Base-by-base conservation (phyloP, 2,113 vertebrate species). In the Picathartes gymnocephalus region DNA sequence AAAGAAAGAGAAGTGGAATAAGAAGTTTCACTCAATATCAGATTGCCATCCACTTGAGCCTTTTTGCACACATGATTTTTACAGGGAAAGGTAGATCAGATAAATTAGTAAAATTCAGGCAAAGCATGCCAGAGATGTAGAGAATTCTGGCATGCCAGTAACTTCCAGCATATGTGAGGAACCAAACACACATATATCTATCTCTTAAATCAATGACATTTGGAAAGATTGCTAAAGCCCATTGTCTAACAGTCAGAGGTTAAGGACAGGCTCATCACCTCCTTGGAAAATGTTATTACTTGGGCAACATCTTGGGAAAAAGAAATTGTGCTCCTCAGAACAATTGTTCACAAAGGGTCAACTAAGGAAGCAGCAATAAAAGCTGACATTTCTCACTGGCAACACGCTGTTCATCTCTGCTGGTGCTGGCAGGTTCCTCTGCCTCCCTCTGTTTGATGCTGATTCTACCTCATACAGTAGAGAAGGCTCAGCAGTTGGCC, bases 301-400 rank as follows among this genome's bases (percentile, higher is more conserved):
- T 6, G 78, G 94, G 88, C 90, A 94, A 94, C 93, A 97, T 88
- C 93, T 85, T 25, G 72, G 86, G 92, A 93, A 94, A 95, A 96
- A 92, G 92, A 88, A 95, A 95, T 97, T 96, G 90, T 96, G 95
- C 91, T 96, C 81, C 92, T 97, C 93, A 88, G 97, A 97, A 96
- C n/a, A 74, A 96, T 96, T 79, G 61, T 86, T 97, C 74, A 78
- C 88, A 64, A 96, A 97, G 96, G 97, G 97, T 97, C 84, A 92
- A 90, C 42, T 37, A 94, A 76, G 45, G 94, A 94, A 95, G 96
- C 80, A 97, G 97, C 95, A 97, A 97, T 98, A 96, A 98, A 97
- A 54, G 95, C 93, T 98, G 98, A 98, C 97, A 98, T 97, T 97
- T 98, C 97, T 97, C 96, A 85, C 50, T 70, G 96, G 96, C 57